Evolutionary conservation across 30 jellyfish, hydroid and myxozoan genomes (phyloP), one percentile per base, ranked within the genome.

Genomic region (Cassiopea xamachana): DNA sequence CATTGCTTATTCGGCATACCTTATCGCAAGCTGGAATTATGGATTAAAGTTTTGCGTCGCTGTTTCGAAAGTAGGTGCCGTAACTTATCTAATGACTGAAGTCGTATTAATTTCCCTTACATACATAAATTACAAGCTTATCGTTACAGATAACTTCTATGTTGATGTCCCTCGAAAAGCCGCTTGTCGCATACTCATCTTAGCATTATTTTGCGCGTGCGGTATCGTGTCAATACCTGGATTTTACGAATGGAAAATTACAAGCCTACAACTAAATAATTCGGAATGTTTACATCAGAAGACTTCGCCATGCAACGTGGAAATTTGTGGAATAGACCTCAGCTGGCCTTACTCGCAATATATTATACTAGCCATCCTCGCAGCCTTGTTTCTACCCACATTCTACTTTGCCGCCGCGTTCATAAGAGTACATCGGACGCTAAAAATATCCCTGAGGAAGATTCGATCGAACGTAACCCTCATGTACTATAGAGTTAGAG

Each of bases 191-290:
- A 67, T 72, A 2, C 79, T 75, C 48, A 10, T 61, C 2, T 68
- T 48, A 27, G 87, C 61, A 12, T 70, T 78, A 58, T 1, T 79
- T 14, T 19, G 68, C 45, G 50, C 64, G 12, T 48, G 67, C 67
- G 90, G 73, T 1, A 5, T 58, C 9, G 46, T 79, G 74, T 50
- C 78, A 6, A 70, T 78, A 39, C 95, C 95, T 1, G 75, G 62
- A 48, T 88, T 88, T 55, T 88, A 88, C 86, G 95, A 88, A 4
- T 88, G 95, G 95, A 59, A 67, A 43, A 84, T 88, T n/a, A 46
- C 59, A 1, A 69, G 45, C 2, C 79, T 76, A 84, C 12, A 79
- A 15, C 48, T 71, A 48, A 43, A 18, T 27, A 71, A 17, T 12
- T 18, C 17, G 58, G 4, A 5, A 1, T 71, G 80, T 43, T 2